These are phyloP conservation scores for Lasius fuliginosus DNA, from an alignment of 2,888 invertebrate genomes.

Conservation along the genomic window DNA sequence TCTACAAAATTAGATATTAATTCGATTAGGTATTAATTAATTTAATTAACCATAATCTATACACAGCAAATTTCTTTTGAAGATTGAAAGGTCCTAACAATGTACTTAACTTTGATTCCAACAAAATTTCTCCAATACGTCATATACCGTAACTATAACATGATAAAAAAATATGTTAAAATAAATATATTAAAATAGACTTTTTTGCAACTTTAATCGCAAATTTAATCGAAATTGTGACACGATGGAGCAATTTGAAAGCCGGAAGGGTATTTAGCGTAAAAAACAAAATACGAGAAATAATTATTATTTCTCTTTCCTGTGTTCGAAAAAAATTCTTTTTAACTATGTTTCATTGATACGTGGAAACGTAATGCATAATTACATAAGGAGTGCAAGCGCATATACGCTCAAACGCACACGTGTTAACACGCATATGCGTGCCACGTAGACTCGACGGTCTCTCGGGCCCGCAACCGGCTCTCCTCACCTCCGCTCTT, in stretches of 20 bases:
- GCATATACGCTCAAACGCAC: not conserved
- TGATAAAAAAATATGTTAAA: not conserved
- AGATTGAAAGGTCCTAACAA: not conserved
- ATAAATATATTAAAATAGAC: too few relatives aligned
- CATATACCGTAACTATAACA: not conserved
- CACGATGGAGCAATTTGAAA: too few relatives aligned
- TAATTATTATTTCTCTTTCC: not conserved
- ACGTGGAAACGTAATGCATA: not conserved
- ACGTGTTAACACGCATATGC: constrained; percentile 28
- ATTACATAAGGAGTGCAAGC: not conserved
- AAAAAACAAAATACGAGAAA: not conserved
- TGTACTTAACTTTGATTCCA: not conserved
- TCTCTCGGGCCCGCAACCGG: constrained; percentile 69
- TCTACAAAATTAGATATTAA: not conserved
- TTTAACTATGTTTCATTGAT: not conserved
- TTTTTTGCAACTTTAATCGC: too few relatives aligned
- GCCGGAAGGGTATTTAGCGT: not conserved
- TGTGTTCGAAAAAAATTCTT: not conserved
- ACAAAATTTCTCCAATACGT: not conserved
- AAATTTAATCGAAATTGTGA: too few relatives aligned
- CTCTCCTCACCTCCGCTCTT: constrained; percentile 68
- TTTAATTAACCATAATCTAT: not conserved
- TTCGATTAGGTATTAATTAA: not conserved
- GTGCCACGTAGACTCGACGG: constrained; percentile 42
- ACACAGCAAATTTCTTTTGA: not conserved